These are phyloP conservation scores for Eriocheir sinensis DNA, from an alignment of 1,140 invertebrate species.

Conservation along the genomic window DNA sequence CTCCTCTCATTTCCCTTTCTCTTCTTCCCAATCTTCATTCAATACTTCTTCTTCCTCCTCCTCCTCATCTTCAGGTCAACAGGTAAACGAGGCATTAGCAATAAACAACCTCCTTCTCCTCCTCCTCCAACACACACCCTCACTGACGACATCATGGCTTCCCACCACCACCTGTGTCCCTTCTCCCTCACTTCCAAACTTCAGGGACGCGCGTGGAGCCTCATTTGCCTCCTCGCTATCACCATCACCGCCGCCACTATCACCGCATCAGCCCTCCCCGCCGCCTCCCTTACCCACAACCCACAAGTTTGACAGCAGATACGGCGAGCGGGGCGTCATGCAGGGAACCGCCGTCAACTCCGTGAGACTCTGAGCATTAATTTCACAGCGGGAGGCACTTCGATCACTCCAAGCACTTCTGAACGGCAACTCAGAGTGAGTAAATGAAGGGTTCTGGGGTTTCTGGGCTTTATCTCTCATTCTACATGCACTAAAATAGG, in stretches of 20 bases:
- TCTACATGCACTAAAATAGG: no score
- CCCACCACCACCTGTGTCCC: background rate
- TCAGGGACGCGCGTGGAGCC: background rate
- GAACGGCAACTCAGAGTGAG: background rate
- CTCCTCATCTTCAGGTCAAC: no score
- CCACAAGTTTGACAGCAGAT: background rate
- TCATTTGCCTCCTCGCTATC: background rate
- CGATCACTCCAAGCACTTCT: background rate
- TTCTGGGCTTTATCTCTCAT: no score
- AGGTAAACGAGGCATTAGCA: no score
- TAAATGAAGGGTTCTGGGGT: background rate
- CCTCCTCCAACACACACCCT: no score
- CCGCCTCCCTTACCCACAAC: background rate
- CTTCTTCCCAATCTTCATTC: no score
- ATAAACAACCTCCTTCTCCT: no score
- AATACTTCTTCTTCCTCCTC: no score
- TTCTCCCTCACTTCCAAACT: background rate
- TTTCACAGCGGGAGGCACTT: background rate
- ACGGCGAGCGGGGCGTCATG: background rate
- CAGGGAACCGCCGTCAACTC: background rate
- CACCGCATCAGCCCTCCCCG: background rate
- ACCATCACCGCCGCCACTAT: background rate
- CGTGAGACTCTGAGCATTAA: no score
- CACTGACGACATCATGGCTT: no score
- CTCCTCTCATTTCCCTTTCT: no score